Evolutionary conservation across 2,113 vertebrate genomes (phyloP), one percentile per base, ranked within the genome.

Genomic region (Canis aureus): DNA sequence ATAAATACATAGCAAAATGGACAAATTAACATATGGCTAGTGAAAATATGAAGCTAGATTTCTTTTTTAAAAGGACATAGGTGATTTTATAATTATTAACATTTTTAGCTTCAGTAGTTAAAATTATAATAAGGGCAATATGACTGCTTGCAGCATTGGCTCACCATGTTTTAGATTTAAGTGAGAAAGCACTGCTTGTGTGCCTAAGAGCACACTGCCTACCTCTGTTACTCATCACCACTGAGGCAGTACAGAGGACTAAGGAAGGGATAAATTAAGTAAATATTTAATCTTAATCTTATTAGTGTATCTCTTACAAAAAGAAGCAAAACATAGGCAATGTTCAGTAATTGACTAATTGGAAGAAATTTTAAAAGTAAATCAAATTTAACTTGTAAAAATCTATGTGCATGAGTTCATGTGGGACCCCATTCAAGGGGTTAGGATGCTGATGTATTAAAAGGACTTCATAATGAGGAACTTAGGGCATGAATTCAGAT

Each of bases 1-100:
- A 76, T 35, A 2, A 80, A 59, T 71, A 32, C 2, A 7, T 51
- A 84, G 32, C 2, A 62, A 94, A 84, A 74, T 0, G 25, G 69
- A 90, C 51, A 23, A 22, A 83, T 67, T 55, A 95, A 15, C 78
- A 55, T 80, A 79, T 62, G 55, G 51, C 12, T 91, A 85, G 74
- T 82, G 19, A 97, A 84, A 94, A 71, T n/a, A 53, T 17, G 51
- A 88, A 22, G 60, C 59, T 95, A 53, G 49, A 59, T 67, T 78
- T 81, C 67, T 69, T 69, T 90, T 91, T 43, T 62, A 66, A 82
- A 66, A 66, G 35, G 43, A 62, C n/a, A 5, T 83, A 67, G 17
- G 22, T 12, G 20, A 90, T 91, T 97, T 97, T 67, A n/a, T 59
- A 67, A 76, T 79, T 74, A 43, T 51, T 86, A 95, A 62, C 62